Percentiles rank a stretch among this genome's conserved stretches.
Evolutionary conservation across 2,113 vertebrate species (phyloP).

Genomic region (Pyrgilauda ruficollis): DNA sequence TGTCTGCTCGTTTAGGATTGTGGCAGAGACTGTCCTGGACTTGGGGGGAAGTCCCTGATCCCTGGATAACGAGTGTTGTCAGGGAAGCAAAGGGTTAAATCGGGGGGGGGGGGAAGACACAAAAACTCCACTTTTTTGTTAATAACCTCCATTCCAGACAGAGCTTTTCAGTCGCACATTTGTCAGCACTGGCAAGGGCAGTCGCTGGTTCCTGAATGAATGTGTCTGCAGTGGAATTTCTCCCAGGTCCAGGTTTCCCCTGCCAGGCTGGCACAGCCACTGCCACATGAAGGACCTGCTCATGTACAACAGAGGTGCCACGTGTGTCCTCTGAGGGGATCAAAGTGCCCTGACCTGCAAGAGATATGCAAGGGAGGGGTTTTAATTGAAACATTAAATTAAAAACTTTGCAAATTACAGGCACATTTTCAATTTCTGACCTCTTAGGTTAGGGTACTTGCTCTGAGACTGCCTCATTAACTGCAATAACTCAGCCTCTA

Average conservation of each 20-base stretch:
- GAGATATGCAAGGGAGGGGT: neutral
- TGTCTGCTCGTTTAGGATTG: neutral
- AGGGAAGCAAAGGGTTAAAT: neutral
- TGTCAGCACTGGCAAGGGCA: neutral
- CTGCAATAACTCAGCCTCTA: constrained; percentile 51
- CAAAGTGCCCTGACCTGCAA: neutral
- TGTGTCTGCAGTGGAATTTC: neutral
- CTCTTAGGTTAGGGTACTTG: constrained; percentile 34
- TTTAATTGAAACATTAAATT: constrained; percentile 62
- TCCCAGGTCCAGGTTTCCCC: neutral
- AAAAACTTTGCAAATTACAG: neutral
- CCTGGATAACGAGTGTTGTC: neutral
- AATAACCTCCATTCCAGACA: neutral
- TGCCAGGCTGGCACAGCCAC: neutral
- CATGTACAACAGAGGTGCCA: neutral
- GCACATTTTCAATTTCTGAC: constrained; percentile 39
- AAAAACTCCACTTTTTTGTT: neutral
- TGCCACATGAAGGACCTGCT: neutral
- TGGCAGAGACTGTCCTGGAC: neutral
- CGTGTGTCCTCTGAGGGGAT: neutral
- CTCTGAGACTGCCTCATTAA: constrained; percentile 54
- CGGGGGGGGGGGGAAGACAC: neutral
- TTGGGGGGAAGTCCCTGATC: neutral
- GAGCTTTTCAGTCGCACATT: neutral
- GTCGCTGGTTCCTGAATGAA: neutral